A percentile compares a stretch with the other conserved stretches of the same genome.
Evolutionary conservation across 2,113 vertebrate species (phyloP).

Genomic region (Leucosticte australis): DNA sequence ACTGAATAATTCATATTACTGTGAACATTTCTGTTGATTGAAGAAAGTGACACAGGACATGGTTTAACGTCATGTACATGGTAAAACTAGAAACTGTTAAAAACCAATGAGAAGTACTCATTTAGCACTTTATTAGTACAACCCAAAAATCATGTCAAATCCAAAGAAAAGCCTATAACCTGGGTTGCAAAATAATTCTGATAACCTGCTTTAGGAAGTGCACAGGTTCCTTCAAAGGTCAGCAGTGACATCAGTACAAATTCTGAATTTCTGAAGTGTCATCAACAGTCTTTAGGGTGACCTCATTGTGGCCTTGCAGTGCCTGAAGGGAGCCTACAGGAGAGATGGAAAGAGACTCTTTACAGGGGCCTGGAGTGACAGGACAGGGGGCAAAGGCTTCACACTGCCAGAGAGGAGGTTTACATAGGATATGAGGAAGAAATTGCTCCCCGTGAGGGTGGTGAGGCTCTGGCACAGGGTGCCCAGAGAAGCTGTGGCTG

Average conservation of each 20-base stretch:
- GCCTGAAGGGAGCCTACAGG: not conserved
- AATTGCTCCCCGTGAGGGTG: not conserved
- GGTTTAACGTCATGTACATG: not conserved
- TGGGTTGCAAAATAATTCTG: not conserved
- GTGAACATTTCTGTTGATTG: not conserved
- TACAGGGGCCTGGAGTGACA: not conserved
- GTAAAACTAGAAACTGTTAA: not conserved
- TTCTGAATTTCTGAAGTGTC: not conserved
- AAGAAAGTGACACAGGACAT: not conserved
- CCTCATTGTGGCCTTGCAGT: not conserved
- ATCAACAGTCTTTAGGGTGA: not conserved
- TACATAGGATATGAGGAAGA: rapidly evolving
- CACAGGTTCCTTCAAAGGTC: not conserved
- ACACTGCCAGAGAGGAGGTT: rapidly evolving
- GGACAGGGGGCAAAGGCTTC: not conserved
- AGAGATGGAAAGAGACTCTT: not conserved
- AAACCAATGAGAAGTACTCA: not conserved
- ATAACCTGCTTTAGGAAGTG: not conserved
- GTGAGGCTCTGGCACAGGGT: not conserved
- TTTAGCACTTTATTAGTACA: not conserved
- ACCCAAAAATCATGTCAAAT: not conserved
- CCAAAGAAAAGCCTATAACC: not conserved
- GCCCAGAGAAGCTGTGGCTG: not conserved
- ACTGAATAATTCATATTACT: not conserved
- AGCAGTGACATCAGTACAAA: not conserved